A percentile compares a stretch with the other conserved stretches of the same genome.
Conservation (phyloP, 2,113 vertebrate species). For the Phrynosoma platyrhinos region DNA sequence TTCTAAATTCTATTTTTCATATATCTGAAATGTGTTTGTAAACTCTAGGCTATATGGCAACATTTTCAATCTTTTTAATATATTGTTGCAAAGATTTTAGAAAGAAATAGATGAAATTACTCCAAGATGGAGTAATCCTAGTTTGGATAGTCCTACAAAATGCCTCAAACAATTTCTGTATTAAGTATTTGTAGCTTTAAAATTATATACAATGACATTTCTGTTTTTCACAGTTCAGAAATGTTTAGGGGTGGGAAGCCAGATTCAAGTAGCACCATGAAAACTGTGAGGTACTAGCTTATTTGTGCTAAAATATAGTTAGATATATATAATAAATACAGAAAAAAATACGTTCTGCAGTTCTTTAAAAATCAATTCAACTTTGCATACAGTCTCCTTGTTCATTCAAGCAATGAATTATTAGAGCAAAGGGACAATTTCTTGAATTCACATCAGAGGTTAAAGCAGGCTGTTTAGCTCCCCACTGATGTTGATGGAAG, state of each 20-base stretch:
- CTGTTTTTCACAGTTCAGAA: constrained; percentile 32
- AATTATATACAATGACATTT: not conserved
- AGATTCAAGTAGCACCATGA: constrained; percentile 63
- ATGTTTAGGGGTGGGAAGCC: not conserved
- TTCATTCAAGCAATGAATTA: constrained; percentile 5
- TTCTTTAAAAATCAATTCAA: constrained; percentile 33
- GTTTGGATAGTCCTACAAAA: not conserved
- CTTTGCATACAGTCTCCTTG: constrained; percentile 27
- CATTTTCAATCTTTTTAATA: constrained; percentile 2
- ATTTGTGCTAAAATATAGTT: constrained; percentile 67
- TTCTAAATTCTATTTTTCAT: constrained; percentile 40
- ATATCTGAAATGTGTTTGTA: constrained; percentile 44
- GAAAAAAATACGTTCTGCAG: constrained; percentile 49
- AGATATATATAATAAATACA: constrained; percentile 76
- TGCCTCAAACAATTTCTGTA: constrained; percentile 36
- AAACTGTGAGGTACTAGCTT: constrained; percentile 47
- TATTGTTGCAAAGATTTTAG: constrained; percentile 44
- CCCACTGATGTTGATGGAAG: not conserved
- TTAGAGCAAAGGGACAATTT: constrained; percentile 22
- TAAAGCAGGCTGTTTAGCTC: not conserved
- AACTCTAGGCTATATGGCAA: constrained; percentile 30
- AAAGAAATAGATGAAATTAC: constrained; percentile 39
- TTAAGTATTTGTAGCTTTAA: constrained; percentile 27
- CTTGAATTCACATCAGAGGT: not conserved
- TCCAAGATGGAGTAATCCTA: not conserved